A percentile compares a stretch with the other conserved stretches of the same genome.
These are phyloP conservation scores for Chiloscyllium plagiosum DNA, from an alignment of 2,113 vertebrate species.

Conservation along the genomic window DNA sequence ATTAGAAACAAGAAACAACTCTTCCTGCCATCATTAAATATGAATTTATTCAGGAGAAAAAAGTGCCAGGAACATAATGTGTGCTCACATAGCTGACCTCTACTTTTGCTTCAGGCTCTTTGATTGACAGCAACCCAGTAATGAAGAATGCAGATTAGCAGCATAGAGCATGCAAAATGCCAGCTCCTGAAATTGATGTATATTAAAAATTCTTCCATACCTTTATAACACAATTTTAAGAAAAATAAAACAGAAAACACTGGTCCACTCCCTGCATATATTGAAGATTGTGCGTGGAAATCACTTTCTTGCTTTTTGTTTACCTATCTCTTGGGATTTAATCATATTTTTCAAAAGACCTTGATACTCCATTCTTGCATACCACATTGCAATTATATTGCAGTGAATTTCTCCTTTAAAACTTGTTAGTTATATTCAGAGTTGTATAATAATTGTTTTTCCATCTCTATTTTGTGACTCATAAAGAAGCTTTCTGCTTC, in stretches of 20 bases:
- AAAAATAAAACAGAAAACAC: background rate
- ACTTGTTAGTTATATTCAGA: background rate
- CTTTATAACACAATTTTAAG: background rate
- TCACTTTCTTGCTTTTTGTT: background rate
- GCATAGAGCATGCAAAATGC: background rate
- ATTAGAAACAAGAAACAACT: background rate
- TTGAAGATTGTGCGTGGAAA: background rate
- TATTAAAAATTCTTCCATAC: background rate
- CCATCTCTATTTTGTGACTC: background rate
- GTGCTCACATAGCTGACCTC: background rate
- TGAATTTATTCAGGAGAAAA: conserved; percentile 25
- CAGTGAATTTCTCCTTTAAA: background rate
- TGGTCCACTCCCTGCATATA: background rate
- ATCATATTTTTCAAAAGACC: background rate
- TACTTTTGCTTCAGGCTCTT: background rate
- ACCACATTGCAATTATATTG: background rate
- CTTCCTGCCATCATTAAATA: background rate
- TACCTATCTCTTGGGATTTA: background rate
- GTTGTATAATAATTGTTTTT: background rate
- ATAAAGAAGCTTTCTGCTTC: background rate
- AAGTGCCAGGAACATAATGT: background rate
- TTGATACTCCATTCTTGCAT: background rate
- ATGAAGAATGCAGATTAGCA: background rate
- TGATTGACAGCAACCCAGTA: background rate
- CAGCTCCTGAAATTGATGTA: background rate